These are phyloP conservation scores for Pocillopora meandrina DNA, from an alignment of 92 coral and sea anemone species.

Conservation along the genomic window DNA sequence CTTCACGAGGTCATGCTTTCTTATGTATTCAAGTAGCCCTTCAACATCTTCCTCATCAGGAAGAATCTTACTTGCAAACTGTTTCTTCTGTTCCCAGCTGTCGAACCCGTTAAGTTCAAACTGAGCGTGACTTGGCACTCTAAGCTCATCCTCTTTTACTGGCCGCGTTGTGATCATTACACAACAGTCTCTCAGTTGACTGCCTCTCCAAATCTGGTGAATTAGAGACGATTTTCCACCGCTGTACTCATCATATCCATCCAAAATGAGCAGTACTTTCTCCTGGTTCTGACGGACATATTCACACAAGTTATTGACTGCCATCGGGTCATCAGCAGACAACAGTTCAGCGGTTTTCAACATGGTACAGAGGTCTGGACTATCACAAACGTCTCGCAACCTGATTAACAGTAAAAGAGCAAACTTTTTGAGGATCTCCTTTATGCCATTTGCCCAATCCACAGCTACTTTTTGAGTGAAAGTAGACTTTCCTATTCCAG, in stretches of 20 bases:
- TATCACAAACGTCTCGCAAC: not conserved
- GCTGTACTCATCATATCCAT: constrained; percentile 1
- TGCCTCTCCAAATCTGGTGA: not conserved
- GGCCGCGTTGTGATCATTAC: not conserved
- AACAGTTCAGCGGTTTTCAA: not conserved
- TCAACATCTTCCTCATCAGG: not conserved
- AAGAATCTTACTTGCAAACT: not conserved
- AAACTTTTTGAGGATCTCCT: not conserved
- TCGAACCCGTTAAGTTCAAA: not conserved
- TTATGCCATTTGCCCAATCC: not conserved
- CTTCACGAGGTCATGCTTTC: not conserved
- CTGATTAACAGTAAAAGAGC: not conserved
- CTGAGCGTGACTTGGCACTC: not conserved
- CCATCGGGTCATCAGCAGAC: not conserved
- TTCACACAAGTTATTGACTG: not conserved
- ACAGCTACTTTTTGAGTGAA: not conserved
- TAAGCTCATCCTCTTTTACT: not conserved
- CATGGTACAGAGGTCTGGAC: not conserved
- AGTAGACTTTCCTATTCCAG: not conserved
- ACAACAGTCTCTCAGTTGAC: not conserved
- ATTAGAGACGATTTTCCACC: not conserved
- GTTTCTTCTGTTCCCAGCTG: not conserved
- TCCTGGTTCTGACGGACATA: not conserved
- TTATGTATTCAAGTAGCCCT: not conserved
- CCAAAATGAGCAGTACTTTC: not conserved